Base-by-base conservation (phyloP, 2,888 invertebrate species). In the Lithodes maja region DNA sequence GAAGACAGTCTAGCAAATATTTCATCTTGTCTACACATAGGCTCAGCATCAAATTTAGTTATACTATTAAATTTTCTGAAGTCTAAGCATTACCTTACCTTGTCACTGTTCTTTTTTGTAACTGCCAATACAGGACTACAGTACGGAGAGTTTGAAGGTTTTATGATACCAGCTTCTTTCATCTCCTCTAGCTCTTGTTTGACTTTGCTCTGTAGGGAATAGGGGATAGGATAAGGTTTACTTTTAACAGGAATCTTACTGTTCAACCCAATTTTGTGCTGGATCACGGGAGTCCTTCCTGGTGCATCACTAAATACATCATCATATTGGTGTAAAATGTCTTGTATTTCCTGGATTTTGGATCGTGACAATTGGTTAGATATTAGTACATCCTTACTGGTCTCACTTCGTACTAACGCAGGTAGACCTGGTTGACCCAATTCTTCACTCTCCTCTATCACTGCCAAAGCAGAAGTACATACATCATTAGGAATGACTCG, bases 31-130 rank as follows among this genome's bases (percentile, higher is more conserved):
- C 69, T 15, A 2, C 5, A 9, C 82, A 82, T 69, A 2, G 82
- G 82, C 50, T 82, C 69, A 12, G 82, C 82, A 33, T n/a, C 52
- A 9, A 33, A 3, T n/a, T 50, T 9, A 15, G 82, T 82, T 7
- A 69, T 50, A 2, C 53, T 17, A n/a, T 82, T 82, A 0, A 68
- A 2, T n/a, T 49, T 68, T 9, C 69, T 17, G 12, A 61, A 61
- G 12, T 61, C 61, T 12, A 61, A 61, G 12, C 12, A 61, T 61
- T 7, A 61, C 7, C 61, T 5, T 61, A 61, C 12, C 12, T 61
- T 12, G 7, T 12, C 61, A 15, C 33, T 33, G 33, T 50, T 69
- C 69, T 69, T 82, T 15, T 71, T 7, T 1, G 7, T 5, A 61
- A 82, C 69, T 17, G 53, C 82, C 5, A 82, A 68, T 5, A 82